These are phyloP conservation scores for Scelioninae gen. 1 DNA, from an alignment of 2,888 invertebrate species.

Conservation along the genomic window DNA sequence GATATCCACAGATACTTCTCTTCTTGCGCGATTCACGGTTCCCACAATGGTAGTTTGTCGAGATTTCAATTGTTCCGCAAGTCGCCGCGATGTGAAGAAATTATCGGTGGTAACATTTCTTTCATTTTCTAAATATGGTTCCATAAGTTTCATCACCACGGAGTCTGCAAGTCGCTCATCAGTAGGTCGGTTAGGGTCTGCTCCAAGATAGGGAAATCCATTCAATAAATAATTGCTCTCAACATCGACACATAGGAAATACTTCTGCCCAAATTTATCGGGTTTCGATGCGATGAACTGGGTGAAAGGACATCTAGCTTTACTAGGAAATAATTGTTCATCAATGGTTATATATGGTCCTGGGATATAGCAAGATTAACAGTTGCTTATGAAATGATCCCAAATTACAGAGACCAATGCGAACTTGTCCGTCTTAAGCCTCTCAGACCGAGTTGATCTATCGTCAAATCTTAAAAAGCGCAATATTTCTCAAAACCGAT, in stretches of 20 bases:
- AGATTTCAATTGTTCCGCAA: not conserved
- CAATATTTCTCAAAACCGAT: conserved; percentile 27
- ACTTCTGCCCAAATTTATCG: not conserved
- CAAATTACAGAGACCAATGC: not conserved
- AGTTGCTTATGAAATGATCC: not conserved
- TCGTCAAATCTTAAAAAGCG: not conserved
- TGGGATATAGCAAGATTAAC: not conserved
- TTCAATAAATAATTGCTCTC: not conserved
- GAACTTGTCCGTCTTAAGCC: not conserved
- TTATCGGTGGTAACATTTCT: not conserved
- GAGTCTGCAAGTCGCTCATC: not conserved
- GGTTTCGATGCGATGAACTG: not conserved
- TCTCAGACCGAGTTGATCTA: not conserved
- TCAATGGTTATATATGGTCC: not conserved
- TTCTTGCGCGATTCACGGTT: not conserved
- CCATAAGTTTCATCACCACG: not conserved
- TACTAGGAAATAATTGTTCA: not conserved
- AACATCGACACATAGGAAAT: not conserved
- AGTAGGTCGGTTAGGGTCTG: not conserved
- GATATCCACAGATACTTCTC: not conserved
- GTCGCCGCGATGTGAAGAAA: not conserved
- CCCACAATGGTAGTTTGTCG: not conserved
- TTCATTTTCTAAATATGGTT: not conserved
- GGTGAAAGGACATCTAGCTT: not conserved
- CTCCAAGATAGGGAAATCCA: not conserved